A percentile compares a stretch with the other conserved stretches of the same genome.
phyloP scores from a whole-genome alignment of 37 sponge, comb jelly and placozoan genomes.

The Eunapius fragilis region DNA sequence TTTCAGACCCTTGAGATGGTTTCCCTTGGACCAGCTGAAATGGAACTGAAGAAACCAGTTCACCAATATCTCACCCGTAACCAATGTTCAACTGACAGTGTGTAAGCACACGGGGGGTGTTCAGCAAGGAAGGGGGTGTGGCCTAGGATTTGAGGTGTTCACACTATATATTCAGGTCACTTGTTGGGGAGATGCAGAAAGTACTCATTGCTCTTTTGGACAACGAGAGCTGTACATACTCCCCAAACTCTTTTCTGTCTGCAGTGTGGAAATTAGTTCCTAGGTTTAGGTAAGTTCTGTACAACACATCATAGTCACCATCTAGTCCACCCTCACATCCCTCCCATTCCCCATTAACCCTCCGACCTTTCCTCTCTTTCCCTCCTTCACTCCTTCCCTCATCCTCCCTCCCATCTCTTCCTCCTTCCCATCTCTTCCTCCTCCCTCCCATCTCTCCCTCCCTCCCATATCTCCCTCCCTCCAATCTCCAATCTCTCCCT shows the following conservation, averaged over 20 bases:
- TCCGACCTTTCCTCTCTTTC: background rate
- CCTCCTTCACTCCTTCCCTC: background rate
- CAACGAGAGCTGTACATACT: constrained; percentile 24
- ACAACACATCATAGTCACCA: no score
- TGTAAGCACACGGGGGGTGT: constrained; percentile 19
- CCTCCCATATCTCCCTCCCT: background rate
- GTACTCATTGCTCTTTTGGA: constrained; percentile 59
- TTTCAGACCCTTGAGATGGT: constrained; percentile 44
- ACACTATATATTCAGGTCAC: constrained; percentile 24
- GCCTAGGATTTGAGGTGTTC: no score
- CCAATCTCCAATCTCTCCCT: background rate
- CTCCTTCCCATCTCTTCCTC: background rate
- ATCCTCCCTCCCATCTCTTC: background rate
- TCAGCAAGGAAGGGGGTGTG: no score
- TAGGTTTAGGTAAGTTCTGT: constrained; percentile 77
- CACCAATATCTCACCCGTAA: constrained; percentile 54
- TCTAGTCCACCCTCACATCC: no score
- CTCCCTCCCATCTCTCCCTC: background rate
- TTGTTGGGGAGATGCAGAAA: constrained; percentile 78
- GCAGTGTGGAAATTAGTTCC: constrained; percentile 73
- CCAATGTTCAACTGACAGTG: background rate
- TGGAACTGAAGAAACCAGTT: background rate
- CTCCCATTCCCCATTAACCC: background rate
- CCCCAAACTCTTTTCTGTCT: constrained; percentile 76
- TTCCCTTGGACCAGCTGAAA: constrained; percentile 10